A percentile compares a stretch with the other conserved stretches of the same genome.
These are phyloP conservation scores for Oscheius sp. DNA, from an alignment of 2,888 invertebrate genomes.

Conservation along the genomic window DNA sequence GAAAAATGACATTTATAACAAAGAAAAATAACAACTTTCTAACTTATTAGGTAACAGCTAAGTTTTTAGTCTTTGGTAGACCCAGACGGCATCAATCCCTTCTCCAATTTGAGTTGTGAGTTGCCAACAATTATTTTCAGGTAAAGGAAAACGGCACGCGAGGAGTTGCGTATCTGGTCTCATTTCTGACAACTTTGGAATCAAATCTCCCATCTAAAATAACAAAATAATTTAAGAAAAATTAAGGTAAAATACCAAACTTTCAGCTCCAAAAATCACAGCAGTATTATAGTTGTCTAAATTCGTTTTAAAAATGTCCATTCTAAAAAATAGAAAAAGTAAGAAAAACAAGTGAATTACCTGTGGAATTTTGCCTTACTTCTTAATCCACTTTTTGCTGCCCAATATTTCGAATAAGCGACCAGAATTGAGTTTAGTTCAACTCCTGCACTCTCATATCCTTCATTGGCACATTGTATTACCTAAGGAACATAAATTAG, in stretches of 20 bases:
- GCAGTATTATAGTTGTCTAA: slow-evolving; percentile 57
- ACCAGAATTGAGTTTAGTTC: slow-evolving; percentile 66
- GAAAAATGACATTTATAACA: not conserved
- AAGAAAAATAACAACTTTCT: not conserved
- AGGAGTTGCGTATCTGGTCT: slow-evolving; percentile 53
- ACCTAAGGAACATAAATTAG: slow-evolving; percentile 46
- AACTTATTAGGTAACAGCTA: not conserved
- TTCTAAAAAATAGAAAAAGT: slow-evolving; percentile 25
- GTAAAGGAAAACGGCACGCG: slow-evolving; percentile 66
- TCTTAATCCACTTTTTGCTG: slow-evolving; percentile 36
- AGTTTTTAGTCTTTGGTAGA: slow-evolving; percentile 45
- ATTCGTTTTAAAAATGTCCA: slow-evolving; percentile 65
- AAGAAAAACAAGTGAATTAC: not conserved
- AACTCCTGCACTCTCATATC: slow-evolving; percentile 60
- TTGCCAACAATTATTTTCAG: slow-evolving; percentile 49
- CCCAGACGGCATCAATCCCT: slow-evolving; percentile 68
- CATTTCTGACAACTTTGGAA: slow-evolving; percentile 65
- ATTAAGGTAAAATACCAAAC: slow-evolving; percentile 46
- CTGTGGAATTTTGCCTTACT: slow-evolving; percentile 40
- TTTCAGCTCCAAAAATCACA: slow-evolving; percentile 66
- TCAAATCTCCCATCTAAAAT: slow-evolving; percentile 58
- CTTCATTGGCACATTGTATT: slow-evolving; percentile 63
- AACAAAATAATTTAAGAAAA: not conserved
- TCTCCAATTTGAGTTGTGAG: slow-evolving; percentile 58
- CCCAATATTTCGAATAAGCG: slow-evolving; percentile 54